Evolutionary conservation across 2,113 vertebrate genomes (phyloP).

Genomic region (Siniperca knerii): DNA sequence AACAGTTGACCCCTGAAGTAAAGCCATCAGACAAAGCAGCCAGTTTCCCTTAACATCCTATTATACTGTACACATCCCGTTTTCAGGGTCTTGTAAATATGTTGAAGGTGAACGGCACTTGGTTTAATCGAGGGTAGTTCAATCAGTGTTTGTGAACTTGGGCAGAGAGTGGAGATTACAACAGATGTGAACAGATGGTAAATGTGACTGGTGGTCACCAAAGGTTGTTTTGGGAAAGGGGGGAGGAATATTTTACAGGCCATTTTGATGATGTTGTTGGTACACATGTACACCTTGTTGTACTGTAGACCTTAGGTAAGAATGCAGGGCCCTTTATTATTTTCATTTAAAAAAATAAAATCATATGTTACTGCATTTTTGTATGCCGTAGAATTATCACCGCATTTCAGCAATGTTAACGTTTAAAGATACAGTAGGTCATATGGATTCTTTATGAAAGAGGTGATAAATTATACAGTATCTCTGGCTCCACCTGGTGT

Average conservation of each 20-base stretch:
- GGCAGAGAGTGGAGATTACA: constrained; percentile 15
- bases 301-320: background rate
- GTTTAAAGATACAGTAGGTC: background rate
- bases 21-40: background rate
- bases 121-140: constrained; percentile 19
- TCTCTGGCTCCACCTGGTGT: constrained; percentile 28
- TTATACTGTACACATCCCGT: constrained; percentile 28
- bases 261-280: background rate
- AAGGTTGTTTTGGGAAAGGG: background rate
- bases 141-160: constrained; percentile 51
- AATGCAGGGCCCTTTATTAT: background rate
- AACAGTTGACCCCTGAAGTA: background rate
- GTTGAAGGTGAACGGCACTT: constrained; percentile 49
- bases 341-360: too few relatives aligned
- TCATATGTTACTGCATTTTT: background rate
- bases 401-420: background rate
- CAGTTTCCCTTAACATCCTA: background rate
- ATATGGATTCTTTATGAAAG: background rate
- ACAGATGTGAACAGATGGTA: constrained; percentile 7
- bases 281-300: background rate
- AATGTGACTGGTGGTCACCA: constrained; percentile 1
- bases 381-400: background rate
- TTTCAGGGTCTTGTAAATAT: constrained; percentile 8
- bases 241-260: background rate
- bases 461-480: background rate